Base-by-base conservation (phyloP, 2,113 vertebrate genomes). In the Lophotis ruficrista region DNA sequence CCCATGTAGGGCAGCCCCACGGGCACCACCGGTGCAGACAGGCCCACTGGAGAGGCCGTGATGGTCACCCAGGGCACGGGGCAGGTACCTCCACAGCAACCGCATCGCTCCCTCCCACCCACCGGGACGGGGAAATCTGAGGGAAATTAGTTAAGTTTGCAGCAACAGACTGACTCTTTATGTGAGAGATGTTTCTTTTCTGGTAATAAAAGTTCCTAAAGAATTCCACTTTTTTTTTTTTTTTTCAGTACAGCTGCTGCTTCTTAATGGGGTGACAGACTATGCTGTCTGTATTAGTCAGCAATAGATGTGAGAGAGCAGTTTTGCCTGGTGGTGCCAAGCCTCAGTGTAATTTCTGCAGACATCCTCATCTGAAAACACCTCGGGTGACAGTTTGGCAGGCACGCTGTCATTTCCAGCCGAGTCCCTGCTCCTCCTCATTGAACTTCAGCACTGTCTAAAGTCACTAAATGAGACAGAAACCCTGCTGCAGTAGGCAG, bases 341-440 rank as follows among this genome's bases (percentile, higher is more conserved):
- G 78, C 24, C 57, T 94, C 77, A 69, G 57, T 27, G 43, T 79
- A 96, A 87, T 94, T 93, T 91, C 93, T 94, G 91, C 84, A 97
- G 93, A 96, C 57, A 85, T 93, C 73, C 94, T 95, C 61, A 72
- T 94, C 91, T 93, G 87, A 71, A 96, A 96, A 50, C 87, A 97
- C 93, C 93, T 95, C 25, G 1, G 90, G 92, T 94, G 96, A 94
- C 94, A 96, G 94, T 69, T 91, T 93, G 93, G 91, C 95, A 95
- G 95, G 61, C 89, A 93, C 4, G 3, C 78, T 91, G 89, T 87
- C 84, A 87, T 65, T 97, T 96, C 84, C 93, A 97, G 87, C 89
- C 18, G 73, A 89, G 84, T 53, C 89, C 45, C 87, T 93, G 73
- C 94, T 91, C 93, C 87, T 96, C 84, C 81, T 90, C 50, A 50